Conservation (phyloP, 2,888 invertebrate species). For the Ochropleura leucogaster region DNA sequence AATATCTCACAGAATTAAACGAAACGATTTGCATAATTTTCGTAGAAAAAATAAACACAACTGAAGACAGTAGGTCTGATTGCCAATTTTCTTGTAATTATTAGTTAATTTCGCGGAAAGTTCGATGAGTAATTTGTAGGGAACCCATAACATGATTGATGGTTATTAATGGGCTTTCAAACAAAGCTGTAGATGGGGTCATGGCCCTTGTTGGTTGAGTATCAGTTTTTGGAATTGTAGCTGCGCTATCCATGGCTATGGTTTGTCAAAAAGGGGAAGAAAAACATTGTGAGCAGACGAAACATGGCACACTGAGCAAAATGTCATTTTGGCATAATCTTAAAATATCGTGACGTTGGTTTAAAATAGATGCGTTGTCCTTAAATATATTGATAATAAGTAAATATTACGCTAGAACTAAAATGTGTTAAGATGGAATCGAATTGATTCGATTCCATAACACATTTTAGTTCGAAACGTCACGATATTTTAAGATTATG, state of each 20-base stretch:
- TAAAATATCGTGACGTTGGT: too few relatives aligned
- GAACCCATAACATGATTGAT: conserved; percentile 26
- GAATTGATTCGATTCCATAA: too few relatives aligned
- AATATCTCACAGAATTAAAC: not conserved
- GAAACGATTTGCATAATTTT: not conserved
- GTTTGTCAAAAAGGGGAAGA: not conserved
- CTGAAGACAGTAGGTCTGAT: not conserved
- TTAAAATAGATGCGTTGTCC: too few relatives aligned
- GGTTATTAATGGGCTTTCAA: conserved; percentile 20
- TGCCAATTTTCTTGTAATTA: conserved; percentile 11
- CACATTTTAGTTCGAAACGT: too few relatives aligned
- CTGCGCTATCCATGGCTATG: not conserved
- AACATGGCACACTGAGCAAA: too few relatives aligned
- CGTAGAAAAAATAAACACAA: not conserved
- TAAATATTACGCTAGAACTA: too few relatives aligned
- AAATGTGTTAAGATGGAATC: too few relatives aligned
- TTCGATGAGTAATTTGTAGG: not conserved
- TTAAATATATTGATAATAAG: too few relatives aligned
- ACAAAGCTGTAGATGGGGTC: not conserved
- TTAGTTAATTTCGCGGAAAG: conserved; percentile 26
- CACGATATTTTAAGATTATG: too few relatives aligned
- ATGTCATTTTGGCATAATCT: too few relatives aligned
- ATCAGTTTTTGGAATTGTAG: too few relatives aligned
- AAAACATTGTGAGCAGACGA: not conserved
- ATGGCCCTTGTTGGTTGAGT: not conserved